A percentile compares a stretch with the other conserved stretches of the same genome.
Evolutionary conservation across 2,888 invertebrate species (phyloP).

Genomic region (Rhingia rostrata): DNA sequence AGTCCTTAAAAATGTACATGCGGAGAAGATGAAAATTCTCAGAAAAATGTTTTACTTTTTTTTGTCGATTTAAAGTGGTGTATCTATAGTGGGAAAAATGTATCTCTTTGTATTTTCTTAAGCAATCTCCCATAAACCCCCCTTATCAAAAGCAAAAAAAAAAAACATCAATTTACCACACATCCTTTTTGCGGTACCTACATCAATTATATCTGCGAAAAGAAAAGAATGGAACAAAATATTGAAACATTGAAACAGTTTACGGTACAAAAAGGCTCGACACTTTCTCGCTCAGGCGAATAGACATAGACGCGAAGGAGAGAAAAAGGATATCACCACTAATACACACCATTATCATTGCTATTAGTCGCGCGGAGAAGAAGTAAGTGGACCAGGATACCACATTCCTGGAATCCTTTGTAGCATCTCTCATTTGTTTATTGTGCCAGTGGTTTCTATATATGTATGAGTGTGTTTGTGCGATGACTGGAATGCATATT

Average conservation of each 20-base stretch:
- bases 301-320: slow-evolving; percentile 45
- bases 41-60: background rate
- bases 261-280: slow-evolving; percentile 31
- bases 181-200: slow-evolving; percentile 28
- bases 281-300: slow-evolving; percentile 38
- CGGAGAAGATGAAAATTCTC: background rate
- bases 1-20: background rate
- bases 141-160: too few species aligned
- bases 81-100: slow-evolving; percentile 14
- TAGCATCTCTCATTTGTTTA: slow-evolving; percentile 72
- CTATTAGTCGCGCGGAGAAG: slow-evolving; percentile 67
- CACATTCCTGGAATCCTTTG: slow-evolving; percentile 72
- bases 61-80: slow-evolving; percentile 9
- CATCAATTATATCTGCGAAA: slow-evolving; percentile 4
- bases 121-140: too few species aligned
- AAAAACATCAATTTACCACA: background rate
- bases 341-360: slow-evolving; percentile 69
- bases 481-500: slow-evolving; percentile 41
- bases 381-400: slow-evolving; percentile 72
- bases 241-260: slow-evolving; percentile 44
- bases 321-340: slow-evolving; percentile 55
- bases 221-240: slow-evolving; percentile 10
- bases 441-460: slow-evolving; percentile 9
- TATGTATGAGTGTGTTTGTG: slow-evolving; percentile 16
- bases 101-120: background rate